phyloP scores from a whole-genome alignment of 2,113 vertebrate species.

The Sebastes schlegelii region DNA sequence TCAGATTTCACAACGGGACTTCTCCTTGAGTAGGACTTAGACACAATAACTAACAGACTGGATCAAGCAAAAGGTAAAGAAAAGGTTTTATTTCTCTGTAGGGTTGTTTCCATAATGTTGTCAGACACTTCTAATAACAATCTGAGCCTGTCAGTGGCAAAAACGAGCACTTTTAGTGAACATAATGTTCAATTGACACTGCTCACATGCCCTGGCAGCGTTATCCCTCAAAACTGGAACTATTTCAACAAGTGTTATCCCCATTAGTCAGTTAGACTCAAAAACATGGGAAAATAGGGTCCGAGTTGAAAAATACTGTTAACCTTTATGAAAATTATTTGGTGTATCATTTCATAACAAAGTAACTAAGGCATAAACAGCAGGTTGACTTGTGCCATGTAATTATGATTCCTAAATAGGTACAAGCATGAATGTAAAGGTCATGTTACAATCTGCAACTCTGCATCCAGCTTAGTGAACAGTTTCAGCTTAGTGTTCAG shows the following conservation, averaged over 20 bases:
- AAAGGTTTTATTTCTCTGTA: neutral
- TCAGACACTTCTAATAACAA: neutral
- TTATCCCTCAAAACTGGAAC: neutral
- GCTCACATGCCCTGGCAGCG: too few species aligned
- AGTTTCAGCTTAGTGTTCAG: conserved; percentile 5
- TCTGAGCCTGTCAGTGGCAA: neutral
- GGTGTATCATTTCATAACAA: neutral
- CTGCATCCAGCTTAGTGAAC: conserved; percentile 2
- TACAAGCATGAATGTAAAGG: conserved; percentile 30
- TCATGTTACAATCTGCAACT: conserved; percentile 14
- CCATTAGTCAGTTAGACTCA: too few species aligned
- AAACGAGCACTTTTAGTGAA: neutral
- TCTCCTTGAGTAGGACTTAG: neutral
- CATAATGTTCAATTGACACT: neutral
- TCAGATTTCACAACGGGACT: too few species aligned
- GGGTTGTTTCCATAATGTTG: neutral
- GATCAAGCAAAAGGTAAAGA: neutral
- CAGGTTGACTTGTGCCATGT: neutral
- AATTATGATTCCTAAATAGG: conserved; percentile 1
- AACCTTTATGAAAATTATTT: neutral
- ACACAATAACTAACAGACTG: neutral
- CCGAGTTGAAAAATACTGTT: neutral
- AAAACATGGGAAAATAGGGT: neutral
- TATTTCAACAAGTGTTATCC: neutral
- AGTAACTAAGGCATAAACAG: neutral